phyloP scores from a whole-genome alignment of 2,888 invertebrate species.

The Xanthia icteritia region DNA sequence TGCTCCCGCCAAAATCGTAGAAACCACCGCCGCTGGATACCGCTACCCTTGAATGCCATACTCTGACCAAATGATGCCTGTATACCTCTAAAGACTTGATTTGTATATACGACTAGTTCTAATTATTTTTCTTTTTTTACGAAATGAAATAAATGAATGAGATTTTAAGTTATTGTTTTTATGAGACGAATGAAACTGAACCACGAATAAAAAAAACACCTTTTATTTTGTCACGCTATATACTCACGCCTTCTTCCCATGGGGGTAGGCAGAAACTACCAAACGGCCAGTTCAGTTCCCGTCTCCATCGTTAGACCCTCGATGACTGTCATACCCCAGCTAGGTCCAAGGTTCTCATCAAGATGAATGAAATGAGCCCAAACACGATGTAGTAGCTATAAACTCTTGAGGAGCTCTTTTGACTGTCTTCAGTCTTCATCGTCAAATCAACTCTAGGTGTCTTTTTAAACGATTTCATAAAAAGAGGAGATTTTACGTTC shows the following conservation, averaged over 20 bases:
- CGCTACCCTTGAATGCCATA: conserved; percentile 82
- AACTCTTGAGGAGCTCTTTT: background rate
- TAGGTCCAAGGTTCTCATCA: background rate
- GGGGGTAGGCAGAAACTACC: too few species aligned
- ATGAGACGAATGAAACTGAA: background rate
- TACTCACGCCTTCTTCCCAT: too few species aligned
- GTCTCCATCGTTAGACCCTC: too few species aligned
- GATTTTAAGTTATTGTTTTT: conserved; percentile 32
- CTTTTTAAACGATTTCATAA: background rate
- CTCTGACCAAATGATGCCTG: conserved; percentile 72
- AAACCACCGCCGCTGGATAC: conserved; percentile 84
- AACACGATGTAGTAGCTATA: background rate
- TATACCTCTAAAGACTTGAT: conserved; percentile 81
- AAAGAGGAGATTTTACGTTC: too few species aligned
- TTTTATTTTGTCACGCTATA: too few species aligned
- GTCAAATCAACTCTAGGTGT: background rate
- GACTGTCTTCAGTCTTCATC: too few species aligned
- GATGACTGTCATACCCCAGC: too few species aligned
- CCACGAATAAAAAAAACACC: too few species aligned
- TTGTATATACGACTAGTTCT: conserved; percentile 80
- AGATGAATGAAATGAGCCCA: background rate
- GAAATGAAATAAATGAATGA: conserved; percentile 63
- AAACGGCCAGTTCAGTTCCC: too few species aligned
- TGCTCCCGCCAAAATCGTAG: conserved; percentile 92
- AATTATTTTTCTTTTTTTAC: conserved; percentile 74